phyloP scores from a whole-genome alignment of 1,140 invertebrate genomes.

The Trachymyrmex septentrionalis region DNA sequence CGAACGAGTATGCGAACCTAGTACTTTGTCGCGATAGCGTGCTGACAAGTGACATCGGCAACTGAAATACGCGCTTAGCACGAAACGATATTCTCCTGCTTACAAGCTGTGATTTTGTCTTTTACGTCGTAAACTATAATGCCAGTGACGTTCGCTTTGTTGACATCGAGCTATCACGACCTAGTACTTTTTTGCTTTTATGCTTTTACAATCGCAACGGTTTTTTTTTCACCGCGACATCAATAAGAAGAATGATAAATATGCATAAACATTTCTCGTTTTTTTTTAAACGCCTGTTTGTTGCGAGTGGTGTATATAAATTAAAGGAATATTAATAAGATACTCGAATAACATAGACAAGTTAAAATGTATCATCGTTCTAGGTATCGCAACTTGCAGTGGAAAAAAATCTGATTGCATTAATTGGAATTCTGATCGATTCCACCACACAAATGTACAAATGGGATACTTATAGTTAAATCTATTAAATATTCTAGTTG shows the following conservation, averaged over 20 bases:
- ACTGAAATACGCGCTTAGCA: constrained; percentile 58
- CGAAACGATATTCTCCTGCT: constrained; percentile 58
- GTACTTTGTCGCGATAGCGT: constrained; percentile 72
- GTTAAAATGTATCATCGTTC: neutral
- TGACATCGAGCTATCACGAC: neutral
- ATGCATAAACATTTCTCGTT: neutral
- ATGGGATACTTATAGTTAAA: no score
- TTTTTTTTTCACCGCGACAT: neutral
- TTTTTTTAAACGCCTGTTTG: neutral
- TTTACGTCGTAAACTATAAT: neutral
- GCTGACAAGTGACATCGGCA: constrained; percentile 66
- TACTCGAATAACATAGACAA: neutral
- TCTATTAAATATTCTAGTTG: no score
- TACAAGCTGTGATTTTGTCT: constrained; percentile 5
- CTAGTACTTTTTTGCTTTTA: neutral
- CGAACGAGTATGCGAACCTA: constrained; percentile 42
- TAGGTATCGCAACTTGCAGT: no score
- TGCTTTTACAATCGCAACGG: neutral
- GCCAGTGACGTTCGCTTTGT: neutral
- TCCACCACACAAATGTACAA: no score
- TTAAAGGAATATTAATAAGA: neutral
- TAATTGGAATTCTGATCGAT: no score
- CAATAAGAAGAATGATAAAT: neutral
- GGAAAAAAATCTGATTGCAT: no score
- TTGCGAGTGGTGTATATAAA: neutral